A percentile compares a stretch with the other conserved stretches of the same genome.
Evolutionary conservation across 2,113 vertebrate genomes (phyloP).

Genomic region (Phalacrocorax aristotelis): DNA sequence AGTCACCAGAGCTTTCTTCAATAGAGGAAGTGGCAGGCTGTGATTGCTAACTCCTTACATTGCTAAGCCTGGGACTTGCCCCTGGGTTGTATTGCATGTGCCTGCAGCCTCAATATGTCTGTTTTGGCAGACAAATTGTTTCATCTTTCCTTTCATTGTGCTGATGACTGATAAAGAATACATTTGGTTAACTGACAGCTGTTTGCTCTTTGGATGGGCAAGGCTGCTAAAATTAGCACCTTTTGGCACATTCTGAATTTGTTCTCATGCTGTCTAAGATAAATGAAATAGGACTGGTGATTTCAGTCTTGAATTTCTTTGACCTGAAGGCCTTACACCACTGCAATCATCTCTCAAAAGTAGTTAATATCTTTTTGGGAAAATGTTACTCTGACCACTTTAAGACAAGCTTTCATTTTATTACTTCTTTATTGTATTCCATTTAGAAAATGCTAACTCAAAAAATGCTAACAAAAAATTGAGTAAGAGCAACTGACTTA

Average conservation of each 20-base stretch:
- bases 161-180: conserved; percentile 13
- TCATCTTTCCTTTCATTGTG: conserved; percentile 16
- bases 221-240: conserved; percentile 5
- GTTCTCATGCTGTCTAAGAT: neutral
- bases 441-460: neutral
- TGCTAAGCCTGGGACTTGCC: neutral
- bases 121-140: neutral
- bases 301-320: conserved; percentile 1
- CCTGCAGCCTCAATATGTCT: neutral
- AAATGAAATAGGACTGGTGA: neutral
- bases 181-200: conserved; percentile 9
- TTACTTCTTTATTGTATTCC: neutral
- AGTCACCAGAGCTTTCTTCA: neutral
- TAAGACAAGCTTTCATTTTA: neutral
- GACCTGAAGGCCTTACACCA: neutral
- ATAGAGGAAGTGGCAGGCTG: neutral
- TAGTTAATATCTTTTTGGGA: neutral
- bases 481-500: neutral
- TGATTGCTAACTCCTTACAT: neutral
- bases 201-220: neutral
- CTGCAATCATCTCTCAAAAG: neutral
- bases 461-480: neutral
- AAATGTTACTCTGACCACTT: neutral
- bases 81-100: neutral
- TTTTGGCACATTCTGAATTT: neutral